Conservation (phyloP, 2,888 invertebrate genomes). For the Geotrupes spiniger region DNA sequence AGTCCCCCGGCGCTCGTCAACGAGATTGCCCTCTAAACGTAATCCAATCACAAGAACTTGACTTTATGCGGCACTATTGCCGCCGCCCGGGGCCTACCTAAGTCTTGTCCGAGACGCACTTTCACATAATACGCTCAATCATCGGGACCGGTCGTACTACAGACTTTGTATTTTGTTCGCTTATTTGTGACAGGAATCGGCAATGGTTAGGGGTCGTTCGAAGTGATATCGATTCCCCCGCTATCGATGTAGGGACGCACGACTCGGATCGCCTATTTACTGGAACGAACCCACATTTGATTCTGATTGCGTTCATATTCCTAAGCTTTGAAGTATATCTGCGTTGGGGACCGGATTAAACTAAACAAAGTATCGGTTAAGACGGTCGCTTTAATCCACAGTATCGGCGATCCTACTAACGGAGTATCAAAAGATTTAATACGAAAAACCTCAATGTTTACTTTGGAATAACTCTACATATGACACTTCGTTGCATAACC, state of each 20-base stretch:
- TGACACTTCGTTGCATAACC: too few relatives aligned
- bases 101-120: conserved; percentile 32
- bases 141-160: conserved; percentile 19
- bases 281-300: conserved; percentile 47
- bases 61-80: conserved; percentile 38
- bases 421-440: conserved; percentile 24
- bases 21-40: conserved; percentile 57
- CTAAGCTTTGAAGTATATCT: conserved; percentile 44
- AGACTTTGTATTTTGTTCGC: conserved; percentile 32
- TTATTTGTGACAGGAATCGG: conserved; percentile 36
- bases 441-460: too few relatives aligned
- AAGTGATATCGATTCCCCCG: conserved; percentile 30
- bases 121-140: conserved; percentile 32
- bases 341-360: conserved; percentile 39
- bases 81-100: conserved; percentile 31
- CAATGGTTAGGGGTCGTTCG: conserved; percentile 31
- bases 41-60: conserved; percentile 61
- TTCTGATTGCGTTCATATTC: conserved; percentile 47
- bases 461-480: too few relatives aligned
- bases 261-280: conserved; percentile 41
- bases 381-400: conserved; percentile 15
- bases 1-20: conserved; percentile 63
- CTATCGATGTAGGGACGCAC: conserved; percentile 30
- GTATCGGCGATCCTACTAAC: conserved; percentile 17
- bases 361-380: conserved; percentile 43